phyloP scores from a whole-genome alignment of 2,797 vertebrate genomes.

The Rousettus madagascariensis region DNA sequence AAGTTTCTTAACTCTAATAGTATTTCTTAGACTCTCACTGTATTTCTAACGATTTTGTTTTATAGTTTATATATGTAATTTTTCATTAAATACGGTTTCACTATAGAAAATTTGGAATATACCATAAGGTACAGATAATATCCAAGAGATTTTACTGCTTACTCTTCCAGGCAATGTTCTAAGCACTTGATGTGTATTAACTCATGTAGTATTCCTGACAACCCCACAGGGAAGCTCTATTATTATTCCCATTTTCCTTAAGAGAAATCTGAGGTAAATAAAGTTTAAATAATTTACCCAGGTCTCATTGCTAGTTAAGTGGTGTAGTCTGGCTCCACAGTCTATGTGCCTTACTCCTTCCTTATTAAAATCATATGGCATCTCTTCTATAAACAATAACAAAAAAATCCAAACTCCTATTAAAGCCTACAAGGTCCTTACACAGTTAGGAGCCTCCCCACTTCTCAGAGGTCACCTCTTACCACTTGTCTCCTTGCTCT shows the following conservation, averaged over 20 bases:
- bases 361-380: neutral
- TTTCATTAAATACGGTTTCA: neutral
- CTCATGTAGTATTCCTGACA: neutral
- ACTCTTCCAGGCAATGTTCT: neutral
- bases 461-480: neutral
- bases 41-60: neutral
- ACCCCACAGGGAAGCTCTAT: neutral
- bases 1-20: neutral
- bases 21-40: neutral
- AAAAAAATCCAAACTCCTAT: constrained; percentile 1
- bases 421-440: neutral
- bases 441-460: neutral
- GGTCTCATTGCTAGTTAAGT: neutral
- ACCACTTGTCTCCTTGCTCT: neutral
- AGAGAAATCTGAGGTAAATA: constrained; percentile 17
- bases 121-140: neutral
- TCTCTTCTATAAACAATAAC: neutral
- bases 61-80: neutral
- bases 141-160: neutral
- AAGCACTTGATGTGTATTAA: neutral
- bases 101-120: neutral
- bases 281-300: neutral
- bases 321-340: neutral
- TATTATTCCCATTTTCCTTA: neutral
- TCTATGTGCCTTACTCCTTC: neutral